A percentile compares a stretch with the other conserved stretches of the same genome.
Conservation (phyloP, 2,888 invertebrate genomes). For the Teleogryllus oceanicus region DNA sequence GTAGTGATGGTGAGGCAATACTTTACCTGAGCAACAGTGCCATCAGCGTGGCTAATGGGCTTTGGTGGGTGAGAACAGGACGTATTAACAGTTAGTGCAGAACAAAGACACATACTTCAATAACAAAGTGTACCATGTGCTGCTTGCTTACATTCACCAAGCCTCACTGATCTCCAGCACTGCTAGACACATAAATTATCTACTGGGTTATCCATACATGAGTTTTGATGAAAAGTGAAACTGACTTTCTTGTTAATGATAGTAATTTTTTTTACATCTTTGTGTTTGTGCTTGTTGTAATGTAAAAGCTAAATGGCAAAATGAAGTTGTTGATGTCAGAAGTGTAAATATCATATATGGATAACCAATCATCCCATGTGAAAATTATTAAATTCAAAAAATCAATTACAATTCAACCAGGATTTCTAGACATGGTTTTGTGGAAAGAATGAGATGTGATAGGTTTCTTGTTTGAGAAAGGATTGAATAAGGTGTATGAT, state of each 20-base stretch:
- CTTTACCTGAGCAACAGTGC: constrained; percentile 91
- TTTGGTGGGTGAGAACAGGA: constrained; percentile 44
- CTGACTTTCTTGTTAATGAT: background rate
- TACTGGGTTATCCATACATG: background rate
- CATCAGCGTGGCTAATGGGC: constrained; percentile 95
- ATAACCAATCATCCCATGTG: background rate
- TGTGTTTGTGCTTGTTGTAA: too few relatives aligned
- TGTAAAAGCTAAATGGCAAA: background rate
- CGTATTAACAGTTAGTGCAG: constrained; percentile 44
- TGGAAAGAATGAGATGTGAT: background rate
- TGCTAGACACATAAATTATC: background rate
- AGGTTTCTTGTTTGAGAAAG: background rate
- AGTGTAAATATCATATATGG: constrained; percentile 18
- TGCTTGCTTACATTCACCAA: constrained; percentile 22
- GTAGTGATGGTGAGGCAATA: constrained; percentile 41
- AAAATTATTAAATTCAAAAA: constrained; percentile 18
- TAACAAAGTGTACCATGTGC: constrained; percentile 18
- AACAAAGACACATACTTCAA: constrained; percentile 54
- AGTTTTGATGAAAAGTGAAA: background rate
- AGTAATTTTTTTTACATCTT: too few relatives aligned
- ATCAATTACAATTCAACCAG: constrained; percentile 19
- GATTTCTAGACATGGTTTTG: background rate
- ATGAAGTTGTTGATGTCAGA: background rate
- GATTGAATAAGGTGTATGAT: background rate
- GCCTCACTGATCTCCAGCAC: background rate